Conservation (phyloP, 2,113 vertebrate genomes). For the Neopipo cinnamomea region DNA sequence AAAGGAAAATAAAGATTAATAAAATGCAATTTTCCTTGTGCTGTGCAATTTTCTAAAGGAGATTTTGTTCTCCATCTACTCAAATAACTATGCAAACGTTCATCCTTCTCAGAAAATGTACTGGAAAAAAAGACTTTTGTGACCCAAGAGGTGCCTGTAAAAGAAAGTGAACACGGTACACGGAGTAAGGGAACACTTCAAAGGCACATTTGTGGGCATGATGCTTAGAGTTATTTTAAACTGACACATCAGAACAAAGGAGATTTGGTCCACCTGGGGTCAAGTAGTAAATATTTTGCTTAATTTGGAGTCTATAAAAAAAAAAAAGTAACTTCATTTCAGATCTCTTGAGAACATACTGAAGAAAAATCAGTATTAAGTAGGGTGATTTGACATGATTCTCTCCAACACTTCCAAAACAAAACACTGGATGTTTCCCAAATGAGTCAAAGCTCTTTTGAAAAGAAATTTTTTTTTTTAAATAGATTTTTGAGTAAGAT, state of each 20-base stretch:
- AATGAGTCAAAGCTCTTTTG: neutral
- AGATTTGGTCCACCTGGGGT: neutral
- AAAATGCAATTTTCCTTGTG: neutral
- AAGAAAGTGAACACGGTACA: neutral
- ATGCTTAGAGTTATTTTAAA: neutral
- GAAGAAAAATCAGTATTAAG: neutral
- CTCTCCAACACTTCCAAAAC: neutral
- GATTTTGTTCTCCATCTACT: neutral
- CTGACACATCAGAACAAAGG: neutral
- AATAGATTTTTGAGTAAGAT: neutral
- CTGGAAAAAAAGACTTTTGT: neutral
- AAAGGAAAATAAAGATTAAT: no score
- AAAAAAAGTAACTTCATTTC: neutral
- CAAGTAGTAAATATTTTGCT: neutral
- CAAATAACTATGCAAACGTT: neutral
- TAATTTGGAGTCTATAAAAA: neutral
- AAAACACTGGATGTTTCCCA: neutral
- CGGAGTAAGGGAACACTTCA: neutral
- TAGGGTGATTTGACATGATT: neutral
- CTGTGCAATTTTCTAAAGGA: neutral
- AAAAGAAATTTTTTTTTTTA: neutral
- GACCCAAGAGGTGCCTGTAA: neutral
- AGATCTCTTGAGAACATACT: neutral
- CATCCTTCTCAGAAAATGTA: neutral
- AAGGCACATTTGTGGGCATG: neutral